Conservation (phyloP, 2,113 vertebrate genomes). For the Tyto alba region DNA sequence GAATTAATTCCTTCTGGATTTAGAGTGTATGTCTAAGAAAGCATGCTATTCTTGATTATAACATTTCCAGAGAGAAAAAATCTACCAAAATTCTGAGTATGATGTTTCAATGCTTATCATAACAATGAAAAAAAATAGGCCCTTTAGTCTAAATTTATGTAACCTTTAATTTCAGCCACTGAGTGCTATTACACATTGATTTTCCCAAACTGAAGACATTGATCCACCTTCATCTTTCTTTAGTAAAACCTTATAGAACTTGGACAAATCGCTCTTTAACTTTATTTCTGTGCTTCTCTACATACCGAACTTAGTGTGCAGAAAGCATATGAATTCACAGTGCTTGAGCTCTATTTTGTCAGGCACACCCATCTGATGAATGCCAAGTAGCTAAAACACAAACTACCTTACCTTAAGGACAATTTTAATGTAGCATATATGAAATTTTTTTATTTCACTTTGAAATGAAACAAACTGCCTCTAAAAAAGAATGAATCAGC, state of each 20-base stretch:
- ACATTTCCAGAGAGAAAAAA: background rate
- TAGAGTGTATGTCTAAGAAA: background rate
- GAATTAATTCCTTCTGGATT: constrained; percentile 1
- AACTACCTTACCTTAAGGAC: background rate
- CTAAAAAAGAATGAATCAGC: background rate
- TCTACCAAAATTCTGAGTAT: background rate
- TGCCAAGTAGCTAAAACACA: background rate
- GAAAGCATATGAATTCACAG: background rate
- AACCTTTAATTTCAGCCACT: background rate
- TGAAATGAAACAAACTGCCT: background rate
- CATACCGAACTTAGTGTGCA: background rate
- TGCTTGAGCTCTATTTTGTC: background rate
- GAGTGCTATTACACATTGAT: background rate
- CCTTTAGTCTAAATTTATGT: background rate
- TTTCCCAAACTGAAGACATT: background rate
- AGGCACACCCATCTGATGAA: background rate
- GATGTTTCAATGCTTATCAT: background rate
- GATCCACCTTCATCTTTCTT: background rate
- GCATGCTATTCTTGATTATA: background rate
- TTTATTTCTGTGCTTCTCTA: background rate
- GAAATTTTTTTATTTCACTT: background rate
- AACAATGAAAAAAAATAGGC: background rate
- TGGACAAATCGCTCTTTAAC: background rate
- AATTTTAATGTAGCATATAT: background rate
- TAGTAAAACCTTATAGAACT: background rate